Conservation (phyloP, 2,888 invertebrate species). For the Lomographa bimaculata region DNA sequence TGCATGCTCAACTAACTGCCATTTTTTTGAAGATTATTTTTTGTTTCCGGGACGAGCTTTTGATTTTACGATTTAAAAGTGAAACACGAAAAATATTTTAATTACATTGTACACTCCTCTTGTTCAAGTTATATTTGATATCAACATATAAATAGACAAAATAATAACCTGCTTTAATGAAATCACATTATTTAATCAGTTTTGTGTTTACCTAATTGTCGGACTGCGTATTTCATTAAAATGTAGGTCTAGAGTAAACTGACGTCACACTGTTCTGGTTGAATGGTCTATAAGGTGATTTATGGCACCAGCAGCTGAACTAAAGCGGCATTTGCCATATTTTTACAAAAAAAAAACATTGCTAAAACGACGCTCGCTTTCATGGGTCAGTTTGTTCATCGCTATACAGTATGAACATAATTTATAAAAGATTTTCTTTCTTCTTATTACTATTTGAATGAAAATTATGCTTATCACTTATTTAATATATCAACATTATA, state of each 20-base stretch:
- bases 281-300: conserved; percentile 70
- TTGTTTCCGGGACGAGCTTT: conserved; percentile 49
- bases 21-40: conserved; percentile 50
- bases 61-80: too few relatives aligned
- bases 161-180: too few relatives aligned
- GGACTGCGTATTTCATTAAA: neutral
- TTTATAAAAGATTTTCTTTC: too few relatives aligned
- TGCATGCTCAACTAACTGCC: conserved; percentile 65
- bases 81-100: too few relatives aligned
- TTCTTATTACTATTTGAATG: too few relatives aligned
- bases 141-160: too few relatives aligned
- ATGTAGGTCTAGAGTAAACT: neutral
- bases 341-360: conserved; percentile 44
- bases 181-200: too few relatives aligned
- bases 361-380: conserved; percentile 58
- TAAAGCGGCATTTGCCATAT: conserved; percentile 32
- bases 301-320: conserved; percentile 63
- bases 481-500: too few relatives aligned
- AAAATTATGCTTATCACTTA: too few relatives aligned
- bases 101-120: too few relatives aligned
- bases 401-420: conserved; percentile 36
- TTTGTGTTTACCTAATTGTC: too few relatives aligned
- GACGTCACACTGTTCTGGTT: conserved; percentile 23
- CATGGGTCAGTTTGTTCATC: conserved; percentile 54
- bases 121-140: too few relatives aligned